These are phyloP conservation scores for Camelus dromedarius DNA, from an alignment of 2,113 vertebrate species.

Conservation along the genomic window DNA sequence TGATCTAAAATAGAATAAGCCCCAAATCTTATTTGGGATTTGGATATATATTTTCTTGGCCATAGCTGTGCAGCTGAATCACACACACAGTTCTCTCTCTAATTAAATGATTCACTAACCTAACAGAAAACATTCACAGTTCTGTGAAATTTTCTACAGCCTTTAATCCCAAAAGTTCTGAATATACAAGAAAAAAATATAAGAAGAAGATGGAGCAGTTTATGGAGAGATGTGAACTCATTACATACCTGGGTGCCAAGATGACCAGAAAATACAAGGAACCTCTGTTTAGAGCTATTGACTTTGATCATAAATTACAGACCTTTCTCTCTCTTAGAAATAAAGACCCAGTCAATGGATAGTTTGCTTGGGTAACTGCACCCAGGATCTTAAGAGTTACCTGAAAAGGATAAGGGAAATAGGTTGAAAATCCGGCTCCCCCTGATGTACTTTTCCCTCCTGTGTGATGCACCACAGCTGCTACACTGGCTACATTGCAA, in stretches of 20 bases:
- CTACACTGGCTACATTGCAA: not conserved
- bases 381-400: not conserved
- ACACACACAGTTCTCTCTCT: slow-evolving; percentile 1
- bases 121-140: slow-evolving; percentile 58
- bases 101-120: not conserved
- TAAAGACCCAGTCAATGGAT: slow-evolving; percentile 65
- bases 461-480: rapidly evolving
- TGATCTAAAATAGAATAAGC: not conserved
- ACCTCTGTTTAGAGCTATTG: slow-evolving; percentile 87
- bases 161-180: slow-evolving; percentile 90
- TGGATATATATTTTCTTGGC: not conserved
- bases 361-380: not conserved
- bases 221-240: slow-evolving; percentile 92
- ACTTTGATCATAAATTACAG: slow-evolving; percentile 90
- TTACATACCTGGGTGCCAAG: slow-evolving; percentile 90
- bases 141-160: slow-evolving; percentile 86
- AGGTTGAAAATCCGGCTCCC: not conserved
- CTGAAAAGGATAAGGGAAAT: not conserved
- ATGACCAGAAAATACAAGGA: slow-evolving; percentile 89
- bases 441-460: not conserved
- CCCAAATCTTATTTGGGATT: not conserved
- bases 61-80: not conserved
- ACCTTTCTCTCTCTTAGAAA: slow-evolving; percentile 90
- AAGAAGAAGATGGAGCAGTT: slow-evolving; percentile 91
- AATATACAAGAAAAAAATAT: slow-evolving; percentile 88